Conservation (phyloP, 2,888 invertebrate genomes). For the Prosopocoilus inquinatus region DNA sequence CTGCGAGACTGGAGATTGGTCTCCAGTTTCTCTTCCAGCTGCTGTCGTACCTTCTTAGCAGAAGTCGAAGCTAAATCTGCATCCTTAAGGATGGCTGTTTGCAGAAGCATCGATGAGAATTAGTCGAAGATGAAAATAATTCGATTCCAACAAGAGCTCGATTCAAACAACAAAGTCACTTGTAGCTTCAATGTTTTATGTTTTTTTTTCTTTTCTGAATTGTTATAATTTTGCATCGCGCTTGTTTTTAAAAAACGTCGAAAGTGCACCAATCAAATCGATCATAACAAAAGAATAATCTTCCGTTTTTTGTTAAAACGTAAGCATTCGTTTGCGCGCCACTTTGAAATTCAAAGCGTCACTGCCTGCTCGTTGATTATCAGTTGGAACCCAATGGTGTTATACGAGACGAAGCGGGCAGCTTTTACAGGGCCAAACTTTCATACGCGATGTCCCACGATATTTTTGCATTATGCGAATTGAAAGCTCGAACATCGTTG, state of each 20-base stretch:
- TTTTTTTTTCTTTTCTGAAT: neutral
- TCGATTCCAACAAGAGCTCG: neutral
- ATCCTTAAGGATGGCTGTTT: constrained; percentile 77
- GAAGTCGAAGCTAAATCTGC: constrained; percentile 83
- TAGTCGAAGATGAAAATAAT: constrained; percentile 30
- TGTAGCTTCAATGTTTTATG: too few species aligned
- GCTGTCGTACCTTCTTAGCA: constrained; percentile 84
- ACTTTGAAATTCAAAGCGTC: constrained; percentile 11
- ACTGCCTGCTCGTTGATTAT: neutral
- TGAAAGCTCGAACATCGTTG: constrained; percentile 2
- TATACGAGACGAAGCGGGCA: neutral
- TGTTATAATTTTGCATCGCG: too few species aligned
- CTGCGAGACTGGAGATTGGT: constrained; percentile 75
- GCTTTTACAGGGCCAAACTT: constrained; percentile 9
- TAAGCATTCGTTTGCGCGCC: constrained; percentile 7
- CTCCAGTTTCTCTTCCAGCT: constrained; percentile 78
- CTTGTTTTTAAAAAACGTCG: too few species aligned
- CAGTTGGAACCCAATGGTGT: neutral
- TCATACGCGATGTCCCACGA: neutral
- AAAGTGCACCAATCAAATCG: too few species aligned
- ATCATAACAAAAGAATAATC: too few species aligned
- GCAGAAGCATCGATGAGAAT: too few species aligned
- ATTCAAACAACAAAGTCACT: too few species aligned
- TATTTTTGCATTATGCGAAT: constrained; percentile 2
- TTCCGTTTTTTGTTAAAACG: too few species aligned